Evolutionary conservation across 2,888 invertebrate genomes (phyloP).

Genomic region (Achlya flavicornis): DNA sequence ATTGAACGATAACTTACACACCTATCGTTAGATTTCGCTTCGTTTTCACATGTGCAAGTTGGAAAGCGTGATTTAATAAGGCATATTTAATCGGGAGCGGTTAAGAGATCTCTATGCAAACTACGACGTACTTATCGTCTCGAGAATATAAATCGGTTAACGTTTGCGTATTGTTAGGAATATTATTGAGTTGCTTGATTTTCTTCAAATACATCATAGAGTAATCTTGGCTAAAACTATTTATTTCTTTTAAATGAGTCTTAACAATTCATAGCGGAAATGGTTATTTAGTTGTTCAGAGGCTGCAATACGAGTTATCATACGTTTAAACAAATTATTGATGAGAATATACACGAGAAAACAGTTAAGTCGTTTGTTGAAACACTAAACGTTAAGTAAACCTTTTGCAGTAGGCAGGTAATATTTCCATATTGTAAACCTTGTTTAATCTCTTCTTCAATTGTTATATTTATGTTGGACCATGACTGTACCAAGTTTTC

Average conservation of each 20-base stretch:
- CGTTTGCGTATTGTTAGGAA: slow-evolving; percentile 19
- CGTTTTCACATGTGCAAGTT: slow-evolving; percentile 42
- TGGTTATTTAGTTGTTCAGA: neutral
- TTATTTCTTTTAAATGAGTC: neutral
- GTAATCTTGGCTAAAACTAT: neutral
- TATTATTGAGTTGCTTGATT: neutral
- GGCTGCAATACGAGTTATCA: too few species aligned
- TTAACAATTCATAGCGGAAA: neutral
- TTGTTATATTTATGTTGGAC: too few species aligned
- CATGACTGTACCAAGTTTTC: too few species aligned
- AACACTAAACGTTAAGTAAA: too few species aligned
- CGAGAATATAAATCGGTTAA: slow-evolving; percentile 19
- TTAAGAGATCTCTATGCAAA: slow-evolving; percentile 7
- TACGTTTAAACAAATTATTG: too few species aligned
- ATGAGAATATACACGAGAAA: too few species aligned
- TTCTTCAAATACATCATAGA: neutral
- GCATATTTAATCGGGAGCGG: slow-evolving; percentile 34
- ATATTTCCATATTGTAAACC: too few species aligned
- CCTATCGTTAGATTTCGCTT: slow-evolving; percentile 28
- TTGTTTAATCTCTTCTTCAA: too few species aligned
- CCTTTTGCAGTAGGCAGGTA: too few species aligned
- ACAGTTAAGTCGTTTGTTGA: too few species aligned
- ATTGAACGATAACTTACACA: slow-evolving; percentile 50
- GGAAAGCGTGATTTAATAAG: slow-evolving; percentile 37
- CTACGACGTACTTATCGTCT: neutral